These are phyloP conservation scores for Neelides sp. DNA, from an alignment of 1,140 invertebrate species.

Conservation along the genomic window DNA sequence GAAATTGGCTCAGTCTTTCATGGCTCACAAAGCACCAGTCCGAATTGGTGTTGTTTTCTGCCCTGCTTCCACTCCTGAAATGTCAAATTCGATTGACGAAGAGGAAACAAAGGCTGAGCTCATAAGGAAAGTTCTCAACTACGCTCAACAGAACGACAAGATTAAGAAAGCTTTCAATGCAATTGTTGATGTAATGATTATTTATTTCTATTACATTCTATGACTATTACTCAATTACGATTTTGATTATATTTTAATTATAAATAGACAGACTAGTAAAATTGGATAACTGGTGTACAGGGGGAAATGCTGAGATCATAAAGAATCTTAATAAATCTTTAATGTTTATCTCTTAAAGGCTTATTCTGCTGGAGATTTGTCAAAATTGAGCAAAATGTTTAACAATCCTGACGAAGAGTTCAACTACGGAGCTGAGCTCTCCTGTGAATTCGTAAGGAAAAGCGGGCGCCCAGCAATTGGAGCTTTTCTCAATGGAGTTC, in stretches of 20 bases:
- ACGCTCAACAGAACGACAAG: slow-evolving; percentile 18
- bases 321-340: too few relatives aligned
- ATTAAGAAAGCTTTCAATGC: slow-evolving; percentile 86
- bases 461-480: slow-evolving; percentile 36
- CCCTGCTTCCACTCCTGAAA: slow-evolving; percentile 41
- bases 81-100: slow-evolving; percentile 43
- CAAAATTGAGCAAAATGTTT: slow-evolving; percentile 7
- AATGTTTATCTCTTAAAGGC: slow-evolving; percentile 8
- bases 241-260: neutral
- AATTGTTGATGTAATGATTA: slow-evolving; percentile 54
- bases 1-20: slow-evolving; percentile 79
- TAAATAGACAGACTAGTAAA: too few relatives aligned
- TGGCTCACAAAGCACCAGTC: slow-evolving; percentile 73
- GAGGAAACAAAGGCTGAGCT: slow-evolving; percentile 62
- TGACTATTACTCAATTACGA: neutral
- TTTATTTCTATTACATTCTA: slow-evolving; percentile 10
- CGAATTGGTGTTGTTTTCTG: slow-evolving; percentile 84
- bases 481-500: slow-evolving; percentile 86
- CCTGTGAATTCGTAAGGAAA: slow-evolving; percentile 27
- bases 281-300: slow-evolving; percentile 1
- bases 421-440: slow-evolving; percentile 19
- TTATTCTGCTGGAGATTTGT: slow-evolving; percentile 14
- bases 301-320: neutral
- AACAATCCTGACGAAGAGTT: slow-evolving; percentile 24
- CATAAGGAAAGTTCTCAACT: slow-evolving; percentile 20